Percentiles rank a stretch among this genome's conserved stretches.
Conservation (phyloP, 2,113 vertebrate species). For the sheep (Ovis aries) region ARS-UI_Ramb_v3.0 NC_056055.1:48132001-48132500, state of each 20-base stretch:
- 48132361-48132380: neutral
- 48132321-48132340: neutral
- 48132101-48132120: neutral
- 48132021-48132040: neutral
- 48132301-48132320: neutral
- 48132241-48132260: neutral
- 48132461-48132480: neutral
- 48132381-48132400: neutral
- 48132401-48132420: neutral
- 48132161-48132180: neutral
- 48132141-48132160: neutral
- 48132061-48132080: neutral
- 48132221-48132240: neutral
- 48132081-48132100: slow-evolving; percentile 29
- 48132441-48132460: neutral
- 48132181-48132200: neutral
- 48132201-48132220: neutral
- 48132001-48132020: neutral
- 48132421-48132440: neutral
- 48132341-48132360: slow-evolving; percentile 19
- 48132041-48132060: neutral
- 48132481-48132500: slow-evolving; percentile 18
- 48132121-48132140: neutral
- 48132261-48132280: neutral
- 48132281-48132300: neutral